Conservation (phyloP, 1,140 invertebrate species). For the Drosophila setifemur region DNA sequence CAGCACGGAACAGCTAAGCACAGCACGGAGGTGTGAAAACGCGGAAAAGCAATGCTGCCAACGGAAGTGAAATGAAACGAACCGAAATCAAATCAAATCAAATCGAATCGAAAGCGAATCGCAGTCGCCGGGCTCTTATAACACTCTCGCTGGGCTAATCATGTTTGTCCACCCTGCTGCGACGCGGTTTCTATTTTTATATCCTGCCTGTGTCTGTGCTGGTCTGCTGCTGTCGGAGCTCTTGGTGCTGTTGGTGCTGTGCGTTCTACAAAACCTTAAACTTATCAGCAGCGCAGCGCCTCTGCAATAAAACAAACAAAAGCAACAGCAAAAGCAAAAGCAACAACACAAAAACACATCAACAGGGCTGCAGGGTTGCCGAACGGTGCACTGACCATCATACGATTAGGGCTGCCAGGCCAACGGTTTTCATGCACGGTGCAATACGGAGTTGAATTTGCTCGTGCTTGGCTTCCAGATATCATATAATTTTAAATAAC, state of each 20-base stretch:
- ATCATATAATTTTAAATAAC: too few species aligned
- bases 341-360: constrained; percentile 10
- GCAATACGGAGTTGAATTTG: too few species aligned
- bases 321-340: background rate
- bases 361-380: too few species aligned
- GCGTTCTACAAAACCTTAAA: background rate
- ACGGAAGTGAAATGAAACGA: too few species aligned
- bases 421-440: too few species aligned
- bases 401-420: too few species aligned
- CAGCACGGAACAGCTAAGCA: too few species aligned
- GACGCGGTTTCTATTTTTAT: constrained; percentile 34
- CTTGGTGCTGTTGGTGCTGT: too few species aligned
- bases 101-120: constrained; percentile 4
- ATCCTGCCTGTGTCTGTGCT: background rate
- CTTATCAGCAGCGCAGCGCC: background rate
- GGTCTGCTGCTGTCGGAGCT: too few species aligned
- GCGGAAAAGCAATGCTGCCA: background rate
- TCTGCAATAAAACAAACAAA: constrained; percentile 24
- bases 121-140: constrained; percentile 17
- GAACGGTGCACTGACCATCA: too few species aligned
- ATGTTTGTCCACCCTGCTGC: constrained; percentile 26
- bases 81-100: constrained; percentile 17
- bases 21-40: constrained; percentile 5
- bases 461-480: too few species aligned
- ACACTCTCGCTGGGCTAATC: constrained; percentile 34